These are phyloP conservation scores for Probosciger aterrimus DNA, from an alignment of 2,113 vertebrate species.

Conservation along the genomic window DNA sequence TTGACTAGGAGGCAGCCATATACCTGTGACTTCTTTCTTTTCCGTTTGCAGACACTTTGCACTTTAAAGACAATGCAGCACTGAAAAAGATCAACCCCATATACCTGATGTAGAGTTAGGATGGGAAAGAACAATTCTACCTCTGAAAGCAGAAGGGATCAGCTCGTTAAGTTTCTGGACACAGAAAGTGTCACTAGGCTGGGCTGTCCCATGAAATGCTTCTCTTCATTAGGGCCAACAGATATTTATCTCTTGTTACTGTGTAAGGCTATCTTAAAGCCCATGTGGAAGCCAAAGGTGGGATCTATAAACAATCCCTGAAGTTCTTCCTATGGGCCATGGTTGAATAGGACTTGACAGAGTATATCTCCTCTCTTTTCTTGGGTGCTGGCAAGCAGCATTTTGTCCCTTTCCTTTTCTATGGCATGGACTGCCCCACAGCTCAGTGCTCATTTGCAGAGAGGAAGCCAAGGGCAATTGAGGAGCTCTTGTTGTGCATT, in stretches of 20 bases:
- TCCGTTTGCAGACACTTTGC: background rate
- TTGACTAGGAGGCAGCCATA: background rate
- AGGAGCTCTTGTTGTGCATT: constrained; percentile 7
- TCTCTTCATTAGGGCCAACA: background rate
- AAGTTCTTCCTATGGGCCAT: background rate
- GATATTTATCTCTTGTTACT: background rate
- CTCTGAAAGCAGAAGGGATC: background rate
- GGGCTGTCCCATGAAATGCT: background rate
- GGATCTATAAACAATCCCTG: background rate
- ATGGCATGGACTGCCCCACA: background rate
- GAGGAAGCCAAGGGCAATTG: background rate
- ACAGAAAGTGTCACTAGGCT: background rate
- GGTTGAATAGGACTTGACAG: background rate
- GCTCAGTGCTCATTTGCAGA: background rate
- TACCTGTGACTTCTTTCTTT: background rate
- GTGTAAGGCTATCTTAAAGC: background rate
- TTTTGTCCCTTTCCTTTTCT: background rate
- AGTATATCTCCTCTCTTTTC: background rate
- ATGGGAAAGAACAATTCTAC: background rate
- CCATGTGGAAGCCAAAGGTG: background rate
- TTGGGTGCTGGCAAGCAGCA: background rate
- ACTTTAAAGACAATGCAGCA: background rate
- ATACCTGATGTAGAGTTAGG: background rate
- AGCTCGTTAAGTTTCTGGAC: background rate
- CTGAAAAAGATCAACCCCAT: background rate